A percentile compares a stretch with the other conserved stretches of the same genome.
Evolutionary conservation across 1,140 invertebrate species (phyloP).

Genomic region (Saxidomus purpurata): DNA sequence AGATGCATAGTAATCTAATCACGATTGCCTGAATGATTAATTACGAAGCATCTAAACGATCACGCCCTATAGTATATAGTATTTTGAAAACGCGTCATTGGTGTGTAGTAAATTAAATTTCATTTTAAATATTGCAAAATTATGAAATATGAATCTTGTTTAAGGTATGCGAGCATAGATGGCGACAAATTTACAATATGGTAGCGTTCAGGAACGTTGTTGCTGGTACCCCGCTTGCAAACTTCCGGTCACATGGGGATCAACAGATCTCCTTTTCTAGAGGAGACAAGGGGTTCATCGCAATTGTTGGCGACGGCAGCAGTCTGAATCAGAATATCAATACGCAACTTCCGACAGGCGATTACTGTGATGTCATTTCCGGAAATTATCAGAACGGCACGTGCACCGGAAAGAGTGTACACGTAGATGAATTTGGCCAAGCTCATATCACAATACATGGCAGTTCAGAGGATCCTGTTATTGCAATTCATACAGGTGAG

Average conservation of each 20-base stretch:
- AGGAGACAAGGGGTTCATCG: conserved; percentile 80
- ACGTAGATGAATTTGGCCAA: conserved; percentile 89
- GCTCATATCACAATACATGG: conserved; percentile 89
- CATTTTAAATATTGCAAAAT: no score
- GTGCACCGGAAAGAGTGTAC: conserved; percentile 91
- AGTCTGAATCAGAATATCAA: conserved; percentile 87
- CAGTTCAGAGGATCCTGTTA: conserved; percentile 90
- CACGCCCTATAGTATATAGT: no score
- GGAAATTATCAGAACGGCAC: conserved; percentile 89
- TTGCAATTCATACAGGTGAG: conserved; percentile 92
- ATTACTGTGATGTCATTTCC: conserved; percentile 95
- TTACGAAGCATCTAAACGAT: no score
- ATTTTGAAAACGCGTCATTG: no score
- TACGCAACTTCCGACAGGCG: conserved; percentile 92
- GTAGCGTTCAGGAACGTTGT: conserved; percentile 80
- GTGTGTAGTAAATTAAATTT: no score
- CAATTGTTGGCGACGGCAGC: conserved; percentile 78
- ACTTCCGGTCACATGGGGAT: conserved; percentile 82
- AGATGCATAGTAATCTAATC: no score
- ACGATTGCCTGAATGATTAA: no score
- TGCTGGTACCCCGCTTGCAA: conserved; percentile 64
- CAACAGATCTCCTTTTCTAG: conserved; percentile 83
- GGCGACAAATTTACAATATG: conserved; percentile 93
- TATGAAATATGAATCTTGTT: no score
- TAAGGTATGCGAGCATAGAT: conserved; percentile 94